Conservation (phyloP, 1,140 invertebrate genomes). For the Ceratina calcarata region DNA sequence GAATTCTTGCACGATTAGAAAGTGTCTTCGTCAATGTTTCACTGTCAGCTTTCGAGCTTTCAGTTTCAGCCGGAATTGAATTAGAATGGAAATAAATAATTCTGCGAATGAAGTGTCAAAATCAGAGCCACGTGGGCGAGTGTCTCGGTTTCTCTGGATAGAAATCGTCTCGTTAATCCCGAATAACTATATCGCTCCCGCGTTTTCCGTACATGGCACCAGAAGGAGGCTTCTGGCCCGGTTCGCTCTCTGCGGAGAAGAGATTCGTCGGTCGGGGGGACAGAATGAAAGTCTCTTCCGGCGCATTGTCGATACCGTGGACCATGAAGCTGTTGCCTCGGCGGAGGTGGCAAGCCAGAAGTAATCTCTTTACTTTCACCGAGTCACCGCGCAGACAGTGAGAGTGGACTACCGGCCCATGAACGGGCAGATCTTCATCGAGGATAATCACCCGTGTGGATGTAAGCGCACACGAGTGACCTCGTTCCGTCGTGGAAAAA, state of each 20-base stretch:
- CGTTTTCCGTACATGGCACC: neutral
- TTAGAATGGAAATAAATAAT: neutral
- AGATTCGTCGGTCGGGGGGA: neutral
- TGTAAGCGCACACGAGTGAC: neutral
- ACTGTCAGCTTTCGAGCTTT: neutral
- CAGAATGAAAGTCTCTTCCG: constrained; percentile 48
- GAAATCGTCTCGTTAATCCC: neutral
- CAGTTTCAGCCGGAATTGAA: neutral
- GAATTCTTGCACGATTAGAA: neutral
- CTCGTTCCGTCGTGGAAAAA: constrained; percentile 15
- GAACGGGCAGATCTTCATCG: constrained; percentile 3
- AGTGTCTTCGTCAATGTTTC: neutral
- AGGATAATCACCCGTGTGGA: constrained; percentile 21
- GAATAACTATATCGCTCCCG: neutral
- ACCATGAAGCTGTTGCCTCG: neutral
- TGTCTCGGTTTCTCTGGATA: neutral
- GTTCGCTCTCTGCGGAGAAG: neutral
- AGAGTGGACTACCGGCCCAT: constrained; percentile 60
- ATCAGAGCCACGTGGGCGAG: neutral
- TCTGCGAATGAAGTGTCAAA: neutral
- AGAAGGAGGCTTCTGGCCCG: neutral
- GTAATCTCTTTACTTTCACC: constrained; percentile 71
- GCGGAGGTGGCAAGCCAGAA: constrained; percentile 15
- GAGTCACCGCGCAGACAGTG: constrained; percentile 50
- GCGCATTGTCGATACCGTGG: constrained; percentile 7